These are phyloP conservation scores for Harmothoe impar DNA, from an alignment of 2,888 invertebrate genomes.

Conservation along the genomic window DNA sequence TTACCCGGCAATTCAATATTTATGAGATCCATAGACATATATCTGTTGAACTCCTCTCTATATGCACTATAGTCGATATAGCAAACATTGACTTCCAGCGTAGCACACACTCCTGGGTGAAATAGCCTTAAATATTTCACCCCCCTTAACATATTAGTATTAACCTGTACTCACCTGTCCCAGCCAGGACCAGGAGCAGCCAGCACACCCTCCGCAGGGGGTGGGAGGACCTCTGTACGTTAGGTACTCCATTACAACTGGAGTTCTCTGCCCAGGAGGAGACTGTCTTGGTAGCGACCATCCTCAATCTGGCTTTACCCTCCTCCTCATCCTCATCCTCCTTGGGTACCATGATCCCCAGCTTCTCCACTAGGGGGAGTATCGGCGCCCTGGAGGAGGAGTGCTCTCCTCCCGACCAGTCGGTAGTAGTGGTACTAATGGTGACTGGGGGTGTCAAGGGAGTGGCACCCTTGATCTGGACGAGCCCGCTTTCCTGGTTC, in stretches of 20 bases:
- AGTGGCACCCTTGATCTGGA: background rate
- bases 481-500: no score
- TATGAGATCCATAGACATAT: no score
- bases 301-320: background rate
- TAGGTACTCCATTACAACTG: constrained; percentile 3
- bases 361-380: background rate
- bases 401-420: no score
- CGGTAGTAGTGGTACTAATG: background rate
- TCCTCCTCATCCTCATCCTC: background rate
- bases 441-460: no score
- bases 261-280: constrained; percentile 29
- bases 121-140: no score
- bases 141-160: no score
- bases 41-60: no score
- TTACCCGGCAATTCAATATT: no score
- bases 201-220: constrained; percentile 2
- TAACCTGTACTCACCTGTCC: background rate
- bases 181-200: background rate
- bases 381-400: no score
- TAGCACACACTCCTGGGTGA: no score
- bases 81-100: no score
- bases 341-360: background rate
- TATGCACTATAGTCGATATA: no score
- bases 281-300: background rate
- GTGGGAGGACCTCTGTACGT: background rate